These are phyloP conservation scores for Entomobrya proxima DNA, from an alignment of 2,888 invertebrate species.

Conservation along the genomic window DNA sequence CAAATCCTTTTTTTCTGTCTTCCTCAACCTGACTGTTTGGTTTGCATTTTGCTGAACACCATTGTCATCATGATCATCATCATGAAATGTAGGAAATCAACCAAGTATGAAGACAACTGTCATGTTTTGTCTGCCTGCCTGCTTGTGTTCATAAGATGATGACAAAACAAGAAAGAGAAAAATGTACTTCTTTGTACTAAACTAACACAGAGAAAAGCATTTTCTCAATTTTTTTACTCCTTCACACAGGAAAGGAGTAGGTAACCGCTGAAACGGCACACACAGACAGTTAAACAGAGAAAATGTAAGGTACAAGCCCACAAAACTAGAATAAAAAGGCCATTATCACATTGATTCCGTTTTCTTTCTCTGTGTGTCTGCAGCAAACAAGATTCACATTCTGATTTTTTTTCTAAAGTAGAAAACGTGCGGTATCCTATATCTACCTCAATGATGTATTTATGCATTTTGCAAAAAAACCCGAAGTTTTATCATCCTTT, in stretches of 20 bases:
- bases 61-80: not conserved
- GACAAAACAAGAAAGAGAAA: constrained; percentile 23
- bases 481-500: not conserved
- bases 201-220: not conserved
- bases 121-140: not conserved
- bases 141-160: not conserved
- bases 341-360: constrained; percentile 4
- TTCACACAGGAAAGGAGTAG: constrained; percentile 21
- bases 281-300: not conserved
- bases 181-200: no score
- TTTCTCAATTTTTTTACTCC: not conserved
- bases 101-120: constrained; percentile 32
- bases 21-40: constrained; percentile 2
- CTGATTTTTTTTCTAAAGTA: not conserved
- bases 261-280: constrained; percentile 21
- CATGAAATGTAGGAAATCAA: not conserved
- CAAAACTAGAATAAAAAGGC: not conserved
- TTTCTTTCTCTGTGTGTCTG: not conserved
- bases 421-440: not conserved
- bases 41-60: not conserved
- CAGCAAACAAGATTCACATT: not conserved
- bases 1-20: not conserved
- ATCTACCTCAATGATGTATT: not conserved
- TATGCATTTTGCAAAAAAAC: not conserved
- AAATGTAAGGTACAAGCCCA: no score